phyloP scores from a whole-genome alignment of 2,797 vertebrate species.

The Mormyrus proboscirostris region DNA sequence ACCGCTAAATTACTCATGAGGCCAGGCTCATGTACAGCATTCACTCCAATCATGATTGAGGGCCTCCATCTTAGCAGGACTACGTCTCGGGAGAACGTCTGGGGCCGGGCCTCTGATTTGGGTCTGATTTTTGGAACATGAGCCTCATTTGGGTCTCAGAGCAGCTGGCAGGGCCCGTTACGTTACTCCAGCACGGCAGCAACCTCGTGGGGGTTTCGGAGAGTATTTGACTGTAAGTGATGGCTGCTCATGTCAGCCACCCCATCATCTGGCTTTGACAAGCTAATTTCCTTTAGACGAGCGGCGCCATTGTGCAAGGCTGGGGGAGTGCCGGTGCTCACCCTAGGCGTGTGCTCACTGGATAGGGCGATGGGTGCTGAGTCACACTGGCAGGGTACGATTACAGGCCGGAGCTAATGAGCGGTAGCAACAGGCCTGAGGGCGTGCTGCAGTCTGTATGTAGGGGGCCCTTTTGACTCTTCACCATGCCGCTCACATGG shows the following conservation, averaged over 20 bases:
- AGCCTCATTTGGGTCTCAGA: neutral
- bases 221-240: neutral
- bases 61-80: neutral
- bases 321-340: neutral
- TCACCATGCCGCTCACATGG: neutral
- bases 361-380: conserved; percentile 41
- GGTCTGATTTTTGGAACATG: neutral
- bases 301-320: conserved; percentile 1
- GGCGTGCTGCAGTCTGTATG: neutral
- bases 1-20: conserved; percentile 61
- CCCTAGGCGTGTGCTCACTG: conserved; percentile 11
- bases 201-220: neutral
- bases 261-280: neutral
- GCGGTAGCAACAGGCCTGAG: conserved; percentile 24
- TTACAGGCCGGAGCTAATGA: conserved; percentile 58
- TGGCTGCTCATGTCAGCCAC: neutral
- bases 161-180: neutral
- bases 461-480: neutral
- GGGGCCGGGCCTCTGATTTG: neutral
- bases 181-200: neutral
- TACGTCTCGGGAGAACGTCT: neutral
- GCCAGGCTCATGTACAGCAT: conserved; percentile 38
- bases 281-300: neutral
- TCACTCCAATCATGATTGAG: neutral
- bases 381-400: conserved; percentile 53